Base-by-base conservation (phyloP, 2,888 invertebrate species). In the Nyleta sp. region DNA sequence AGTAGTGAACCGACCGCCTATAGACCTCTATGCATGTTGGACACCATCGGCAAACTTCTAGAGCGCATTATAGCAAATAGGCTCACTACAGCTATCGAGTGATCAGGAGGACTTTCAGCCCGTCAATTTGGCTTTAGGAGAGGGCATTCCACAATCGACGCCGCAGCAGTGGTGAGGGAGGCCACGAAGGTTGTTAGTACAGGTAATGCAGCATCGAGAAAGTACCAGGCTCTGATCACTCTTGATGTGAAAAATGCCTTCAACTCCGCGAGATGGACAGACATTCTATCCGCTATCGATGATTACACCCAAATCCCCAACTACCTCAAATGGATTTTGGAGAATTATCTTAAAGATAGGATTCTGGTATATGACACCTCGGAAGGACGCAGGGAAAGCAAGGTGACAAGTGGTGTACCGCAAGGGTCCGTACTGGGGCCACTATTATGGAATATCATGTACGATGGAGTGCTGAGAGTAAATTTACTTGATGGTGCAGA, bases 171-270 rank as follows among this genome's bases (percentile, higher is more conserved):
- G 2, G 73, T 81, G 2, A 33, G 71, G 22, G 68, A 70, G 38
- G 65, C 55, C 8, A 28, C 28, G 3, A 13, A 20, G 13, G 1
- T 1, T 13, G 76, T 72, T 2, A 60, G 60, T 28, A 52, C 55
- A 57, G 53, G 50, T 1, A 38, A 17, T 18, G 17, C 28, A 28
- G 20, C 46, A 2, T 7, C 22, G 3, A 52, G 50, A 31, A 67
- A 65, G 24, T 59, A 35, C 11, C 18, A 52, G 11, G 20, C 22
- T 4, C 35, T 70, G 13, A 60, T 64, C 2, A 33, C 40, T 11
- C 57, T 79, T 1, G 79, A 81, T 42, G 67, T 81, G 3, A 73
- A 52, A 18, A 80, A 81, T 40, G 82, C 82, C 10, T 84, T 84
- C 60, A 82, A 84, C 50, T 74, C 81, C 10, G 82, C 76, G 2